Evolutionary conservation across 53 echinoderm and acorn worm genomes (phyloP).

Genomic region (Pentamera pediparva): DNA sequence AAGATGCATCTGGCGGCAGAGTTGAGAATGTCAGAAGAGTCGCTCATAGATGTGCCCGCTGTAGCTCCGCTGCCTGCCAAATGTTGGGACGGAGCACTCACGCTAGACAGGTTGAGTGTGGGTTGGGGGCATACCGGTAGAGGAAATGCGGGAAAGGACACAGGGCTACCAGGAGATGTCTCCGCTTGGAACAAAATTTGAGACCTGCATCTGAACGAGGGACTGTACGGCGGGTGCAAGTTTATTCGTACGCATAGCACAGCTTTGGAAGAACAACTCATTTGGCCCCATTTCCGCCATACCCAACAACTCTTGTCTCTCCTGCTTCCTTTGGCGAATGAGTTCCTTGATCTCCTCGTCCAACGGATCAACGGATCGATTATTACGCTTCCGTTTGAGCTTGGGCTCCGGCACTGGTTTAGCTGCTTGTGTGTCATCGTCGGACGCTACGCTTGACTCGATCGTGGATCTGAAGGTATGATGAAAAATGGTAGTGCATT

Average conservation of each 20-base stretch:
- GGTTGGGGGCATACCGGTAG: not conserved
- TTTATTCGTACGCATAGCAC: slow-evolving; percentile 1
- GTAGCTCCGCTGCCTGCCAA: not conserved
- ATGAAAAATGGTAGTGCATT: not conserved
- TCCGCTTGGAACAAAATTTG: not conserved
- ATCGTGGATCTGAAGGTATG: not conserved
- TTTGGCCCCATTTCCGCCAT: not conserved
- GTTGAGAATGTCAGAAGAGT: not conserved
- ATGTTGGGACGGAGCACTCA: not conserved
- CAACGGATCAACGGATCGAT: not conserved
- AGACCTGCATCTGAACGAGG: not conserved
- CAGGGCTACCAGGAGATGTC: no score
- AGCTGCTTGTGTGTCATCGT: not conserved
- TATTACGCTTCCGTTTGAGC: not conserved
- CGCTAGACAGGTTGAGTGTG: not conserved
- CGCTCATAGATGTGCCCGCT: not conserved
- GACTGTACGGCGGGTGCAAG: not conserved
- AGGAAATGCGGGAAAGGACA: not conserved
- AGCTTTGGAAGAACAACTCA: not conserved
- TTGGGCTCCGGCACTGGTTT: not conserved
- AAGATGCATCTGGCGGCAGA: not conserved
- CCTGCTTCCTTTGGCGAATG: not conserved
- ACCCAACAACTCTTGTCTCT: not conserved
- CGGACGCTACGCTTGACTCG: not conserved
- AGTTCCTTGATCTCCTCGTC: not conserved